Base-by-base conservation (phyloP, 1,140 invertebrate species). In the Pararge aegeria region DNA sequence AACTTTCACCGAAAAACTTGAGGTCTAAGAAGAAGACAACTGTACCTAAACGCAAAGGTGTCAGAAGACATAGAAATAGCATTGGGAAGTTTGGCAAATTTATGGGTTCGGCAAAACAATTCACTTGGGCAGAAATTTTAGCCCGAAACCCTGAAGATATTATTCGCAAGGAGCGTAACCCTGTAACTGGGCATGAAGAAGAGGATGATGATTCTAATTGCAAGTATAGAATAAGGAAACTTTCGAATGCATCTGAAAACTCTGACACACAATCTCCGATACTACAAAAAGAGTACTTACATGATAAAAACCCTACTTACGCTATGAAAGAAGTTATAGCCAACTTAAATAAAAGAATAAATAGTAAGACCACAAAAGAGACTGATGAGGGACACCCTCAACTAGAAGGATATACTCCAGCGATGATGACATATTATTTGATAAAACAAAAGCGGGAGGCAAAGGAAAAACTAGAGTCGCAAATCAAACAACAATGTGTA, bases 121-220 rank as follows among this genome's bases (percentile, higher is more conserved):
- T 90, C 64, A 91, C 91, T 52, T 93, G 91, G 92, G 92, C 92
- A 0, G 90, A 91, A 65, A 92, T 92, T 49, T 73, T 92, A 37
- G 89, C 90, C 19, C 80, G 83, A 6, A 92, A 93, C 68, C 92
- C 92, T 4, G 92, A 93, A 69, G 70, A 90, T 61, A 90, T 93
- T 9, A 83, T 92, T 4, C 87, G 91, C 55, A 91, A 90, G 55
- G 85, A 87, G 24, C 78, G 82, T 13, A 90, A 89, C 40, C 37
- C 58, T 42, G 57, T 65, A n/a, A 57, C 30, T 13, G 66, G 71
- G 53, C 71, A 70, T 53, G 71, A 83, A n/a, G 68, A 85, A 13
- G 86, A 90, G 44, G 83, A 87, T 57, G 84, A 87, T 53, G 79
- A 84, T 29, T 64, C 70, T 12, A 86, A 70, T 42, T 89, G 83